Conservation (phyloP, 2,888 invertebrate genomes). For the Diloba caeruleocephala region DNA sequence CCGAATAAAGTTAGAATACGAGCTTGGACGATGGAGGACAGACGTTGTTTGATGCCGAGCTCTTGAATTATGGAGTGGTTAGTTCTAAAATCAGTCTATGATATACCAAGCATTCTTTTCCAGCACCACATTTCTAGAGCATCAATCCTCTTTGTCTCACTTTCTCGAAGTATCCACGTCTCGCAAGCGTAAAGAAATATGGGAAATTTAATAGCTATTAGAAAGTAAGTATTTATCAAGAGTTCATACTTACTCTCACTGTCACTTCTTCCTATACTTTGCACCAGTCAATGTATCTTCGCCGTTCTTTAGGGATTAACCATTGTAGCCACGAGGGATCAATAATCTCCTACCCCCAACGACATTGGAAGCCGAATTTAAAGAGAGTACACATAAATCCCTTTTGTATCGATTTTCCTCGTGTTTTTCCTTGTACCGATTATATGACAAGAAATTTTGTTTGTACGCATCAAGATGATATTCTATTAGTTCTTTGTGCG, state of each 20-base stretch:
- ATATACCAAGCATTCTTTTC: too few species aligned
- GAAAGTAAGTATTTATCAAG: background rate
- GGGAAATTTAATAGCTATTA: too few species aligned
- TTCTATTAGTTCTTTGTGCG: conserved; percentile 26
- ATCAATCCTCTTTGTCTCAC: too few species aligned
- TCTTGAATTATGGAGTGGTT: too few species aligned
- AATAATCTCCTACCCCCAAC: conserved; percentile 36
- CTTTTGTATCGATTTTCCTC: conserved; percentile 35
- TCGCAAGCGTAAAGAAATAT: too few species aligned
- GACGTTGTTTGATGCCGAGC: too few species aligned
- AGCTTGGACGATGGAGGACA: too few species aligned
- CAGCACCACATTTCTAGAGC: too few species aligned
- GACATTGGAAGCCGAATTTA: conserved; percentile 35
- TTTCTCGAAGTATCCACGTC: too few species aligned
- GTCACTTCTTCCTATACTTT: conserved; percentile 4
- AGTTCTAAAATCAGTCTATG: too few species aligned
- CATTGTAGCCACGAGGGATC: conserved; percentile 38
- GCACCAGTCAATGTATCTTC: conserved; percentile 13
- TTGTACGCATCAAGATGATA: conserved; percentile 17
- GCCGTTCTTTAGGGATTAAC: conserved; percentile 24
- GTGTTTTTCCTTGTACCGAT: conserved; percentile 26
- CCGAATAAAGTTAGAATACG: too few species aligned
- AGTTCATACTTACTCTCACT: background rate
- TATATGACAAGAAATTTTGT: conserved; percentile 19
- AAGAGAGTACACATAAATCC: conserved; percentile 38